These are phyloP conservation scores for Lagria hirta DNA, from an alignment of 2,888 invertebrate genomes.

Conservation along the genomic window DNA sequence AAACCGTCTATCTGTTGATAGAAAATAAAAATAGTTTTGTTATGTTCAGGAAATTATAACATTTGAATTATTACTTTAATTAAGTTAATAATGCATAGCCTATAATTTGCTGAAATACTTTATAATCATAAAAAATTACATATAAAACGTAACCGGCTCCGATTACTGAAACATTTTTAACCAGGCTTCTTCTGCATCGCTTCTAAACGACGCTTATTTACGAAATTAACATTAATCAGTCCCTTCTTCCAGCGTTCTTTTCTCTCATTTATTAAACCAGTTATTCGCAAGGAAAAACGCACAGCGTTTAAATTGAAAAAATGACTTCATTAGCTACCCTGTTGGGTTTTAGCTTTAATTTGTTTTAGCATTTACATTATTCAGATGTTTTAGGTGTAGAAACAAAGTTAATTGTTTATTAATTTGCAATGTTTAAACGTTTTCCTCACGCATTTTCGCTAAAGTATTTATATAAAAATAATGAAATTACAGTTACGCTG, in stretches of 20 bases:
- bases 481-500: background rate
- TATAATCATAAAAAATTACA: background rate
- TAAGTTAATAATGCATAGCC: no score
- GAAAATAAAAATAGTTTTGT: no score
- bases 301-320: background rate
- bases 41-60: no score
- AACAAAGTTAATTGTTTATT: background rate
- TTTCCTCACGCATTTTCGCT: background rate
- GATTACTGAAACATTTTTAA: no score
- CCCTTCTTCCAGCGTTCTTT: constrained; percentile 1
- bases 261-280: constrained; percentile 6
- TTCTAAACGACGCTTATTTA: background rate
- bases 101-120: no score
- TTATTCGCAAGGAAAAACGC: background rate
- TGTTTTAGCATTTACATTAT: no score
- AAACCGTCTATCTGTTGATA: no score
- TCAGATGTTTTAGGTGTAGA: background rate
- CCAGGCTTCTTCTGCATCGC: background rate
- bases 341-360: no score
- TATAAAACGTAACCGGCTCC: background rate
- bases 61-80: no score
- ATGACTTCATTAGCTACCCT: no score
- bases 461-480: background rate
- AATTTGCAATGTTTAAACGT: background rate
- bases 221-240: constrained; percentile 6